Conservation (phyloP, 2,113 vertebrate species). For the Sylvilagus bachmani region DNA sequence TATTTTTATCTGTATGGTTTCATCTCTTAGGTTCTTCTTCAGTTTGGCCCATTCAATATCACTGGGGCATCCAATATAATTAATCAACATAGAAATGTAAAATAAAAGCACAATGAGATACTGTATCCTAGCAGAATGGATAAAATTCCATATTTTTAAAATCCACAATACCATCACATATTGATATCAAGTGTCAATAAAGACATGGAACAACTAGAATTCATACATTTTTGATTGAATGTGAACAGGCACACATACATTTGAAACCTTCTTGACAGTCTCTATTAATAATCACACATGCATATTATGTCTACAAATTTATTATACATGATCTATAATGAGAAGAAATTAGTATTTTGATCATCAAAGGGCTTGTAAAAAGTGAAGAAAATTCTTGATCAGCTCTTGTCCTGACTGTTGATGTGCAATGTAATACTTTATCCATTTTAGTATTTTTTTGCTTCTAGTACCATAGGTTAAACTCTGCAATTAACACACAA, state of each 20-base stretch:
- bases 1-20: background rate
- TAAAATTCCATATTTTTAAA: background rate
- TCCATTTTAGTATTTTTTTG: too few relatives aligned
- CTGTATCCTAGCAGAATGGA: background rate
- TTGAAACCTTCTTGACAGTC: background rate
- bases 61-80: background rate
- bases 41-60: background rate
- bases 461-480: too few relatives aligned
- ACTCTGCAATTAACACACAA: too few relatives aligned
- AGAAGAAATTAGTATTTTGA: background rate
- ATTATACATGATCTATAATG: too few relatives aligned
- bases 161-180: background rate
- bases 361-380: background rate
- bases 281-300: background rate
- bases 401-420: too few relatives aligned
- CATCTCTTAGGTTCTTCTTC: background rate
- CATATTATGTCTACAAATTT: background rate
- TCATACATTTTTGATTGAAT: background rate
- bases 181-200: background rate
- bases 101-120: background rate
- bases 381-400: background rate
- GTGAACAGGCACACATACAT: background rate
- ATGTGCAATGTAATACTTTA: too few relatives aligned
- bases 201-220: background rate
- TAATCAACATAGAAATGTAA: conserved; percentile 8